Evolutionary conservation across 1,140 invertebrate species (phyloP), one percentile per base, ranked within the genome.

Genomic region (Carposina sasakii): DNA sequence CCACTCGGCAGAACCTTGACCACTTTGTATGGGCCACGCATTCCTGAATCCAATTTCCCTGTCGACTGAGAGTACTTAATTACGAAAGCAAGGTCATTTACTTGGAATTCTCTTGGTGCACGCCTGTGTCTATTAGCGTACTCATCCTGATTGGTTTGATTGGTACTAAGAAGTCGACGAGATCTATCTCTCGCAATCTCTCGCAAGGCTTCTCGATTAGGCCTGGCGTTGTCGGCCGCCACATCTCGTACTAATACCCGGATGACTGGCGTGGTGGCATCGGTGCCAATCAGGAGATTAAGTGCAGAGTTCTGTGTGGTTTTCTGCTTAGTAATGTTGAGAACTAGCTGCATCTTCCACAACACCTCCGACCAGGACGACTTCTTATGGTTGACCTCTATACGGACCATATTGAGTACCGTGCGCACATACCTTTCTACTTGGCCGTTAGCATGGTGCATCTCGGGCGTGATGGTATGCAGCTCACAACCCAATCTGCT

Each of bases 371-470:
- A 20, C 54, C 49, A 57, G 2, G n/a, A 13, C 3, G 12, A 10
- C 1, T 48, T 26, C 20, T 42, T 52, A 15, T 57, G 26, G 23
- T 52, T 48, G 9, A 22, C 34, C 17, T 52, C 45, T 0, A 57
- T 51, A 17, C 54, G 31, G 12, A 57, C 5, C 46, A 57, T 45
- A 24, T 69, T 63, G 15, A 57, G 52, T 12, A 67, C 54, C 2
- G 63, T 67, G 6, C 60, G 39, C 13, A 58, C 52, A 41, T 67
- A 68, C 12, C 63, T 23, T 23, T 68, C 63, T 3, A 57, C 65
- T 44, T 68, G 63, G 0, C 63, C 63, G 26, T 69, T 68, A 13
- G 47, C 37, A 12, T 58, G 55, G 20, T 30, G 46, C 52, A 26
- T 26, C 12, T 26, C 24, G 5, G 53, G 47, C 0, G 57, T 52